Percentiles rank a stretch among this genome's conserved stretches.
phyloP scores from a whole-genome alignment of 2,888 invertebrate genomes.

The Rotaria sp. region DNA sequence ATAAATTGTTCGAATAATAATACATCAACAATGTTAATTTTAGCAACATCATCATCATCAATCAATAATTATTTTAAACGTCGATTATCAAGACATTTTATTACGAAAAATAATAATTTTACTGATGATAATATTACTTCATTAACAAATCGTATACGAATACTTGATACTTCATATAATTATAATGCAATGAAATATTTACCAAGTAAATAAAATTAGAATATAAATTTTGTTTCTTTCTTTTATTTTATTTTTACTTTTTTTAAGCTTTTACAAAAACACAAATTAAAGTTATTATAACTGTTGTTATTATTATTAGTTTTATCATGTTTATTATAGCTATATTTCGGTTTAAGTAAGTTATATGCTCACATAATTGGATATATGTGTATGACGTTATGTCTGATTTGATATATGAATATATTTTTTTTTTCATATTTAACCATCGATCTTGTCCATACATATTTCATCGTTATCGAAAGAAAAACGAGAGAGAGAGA shows the following conservation, averaged over 20 bases:
- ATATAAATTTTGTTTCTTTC: not conserved
- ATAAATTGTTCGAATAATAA: not conserved
- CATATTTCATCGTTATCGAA: not conserved
- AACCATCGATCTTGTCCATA: not conserved
- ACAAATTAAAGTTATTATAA: not conserved
- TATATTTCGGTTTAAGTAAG: conserved; percentile 6
- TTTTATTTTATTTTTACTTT: not conserved
- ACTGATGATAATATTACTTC: not conserved
- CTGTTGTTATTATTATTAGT: not conserved
- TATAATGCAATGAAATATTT: not conserved
- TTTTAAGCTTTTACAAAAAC: not conserved
- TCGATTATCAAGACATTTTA: not conserved
- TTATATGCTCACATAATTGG: not conserved
- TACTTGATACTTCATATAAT: not conserved
- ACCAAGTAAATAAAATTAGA: not conserved
- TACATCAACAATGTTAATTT: not conserved
- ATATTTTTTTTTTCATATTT: too few species aligned
- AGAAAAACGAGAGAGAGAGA: not conserved
- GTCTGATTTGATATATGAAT: too few species aligned
- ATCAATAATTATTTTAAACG: not conserved
- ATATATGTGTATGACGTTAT: not conserved
- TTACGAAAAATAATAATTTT: not conserved
- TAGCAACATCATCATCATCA: not conserved
- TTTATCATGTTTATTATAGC: not conserved
- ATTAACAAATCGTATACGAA: not conserved